Percentiles rank a stretch among this genome's conserved stretches.
These are phyloP conservation scores for Scrobipalpa atriplicella DNA, from an alignment of 2,888 invertebrate genomes.

Conservation along the genomic window DNA sequence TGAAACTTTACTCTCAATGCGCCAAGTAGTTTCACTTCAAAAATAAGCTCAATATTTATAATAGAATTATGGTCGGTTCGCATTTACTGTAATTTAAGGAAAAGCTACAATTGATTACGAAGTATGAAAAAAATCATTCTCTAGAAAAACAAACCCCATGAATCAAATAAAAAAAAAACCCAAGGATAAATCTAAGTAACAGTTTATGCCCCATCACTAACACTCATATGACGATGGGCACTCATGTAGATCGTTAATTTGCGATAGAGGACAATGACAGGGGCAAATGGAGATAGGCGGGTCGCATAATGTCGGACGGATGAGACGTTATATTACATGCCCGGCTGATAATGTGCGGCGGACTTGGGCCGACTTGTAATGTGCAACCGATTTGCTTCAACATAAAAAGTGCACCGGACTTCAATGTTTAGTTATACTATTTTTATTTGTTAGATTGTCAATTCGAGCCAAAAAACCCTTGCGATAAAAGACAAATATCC, in stretches of 20 bases:
- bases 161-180: not conserved
- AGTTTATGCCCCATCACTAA: slow-evolving; percentile 29
- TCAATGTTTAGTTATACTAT: too few relatives aligned
- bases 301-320: slow-evolving; percentile 44
- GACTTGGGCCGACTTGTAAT: slow-evolving; percentile 34
- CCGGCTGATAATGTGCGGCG: slow-evolving; percentile 40
- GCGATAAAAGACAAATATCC: too few relatives aligned
- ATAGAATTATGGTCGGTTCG: too few relatives aligned
- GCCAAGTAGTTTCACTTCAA: too few relatives aligned
- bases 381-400: slow-evolving; percentile 37
- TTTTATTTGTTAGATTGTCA: too few relatives aligned
- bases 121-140: not conserved
- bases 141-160: not conserved
- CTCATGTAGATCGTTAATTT: slow-evolving; percentile 57
- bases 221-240: slow-evolving; percentile 44
- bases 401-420: not conserved
- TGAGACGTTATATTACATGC: slow-evolving; percentile 28
- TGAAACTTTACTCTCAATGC: too few relatives aligned
- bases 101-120: not conserved
- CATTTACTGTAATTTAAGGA: too few relatives aligned
- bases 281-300: slow-evolving; percentile 50
- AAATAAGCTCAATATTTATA: too few relatives aligned
- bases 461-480: too few relatives aligned
- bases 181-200: slow-evolving; percentile 22
- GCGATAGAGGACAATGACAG: slow-evolving; percentile 55